phyloP scores from a whole-genome alignment of 2,888 invertebrate genomes.

The Drosophila paramelanica region DNA sequence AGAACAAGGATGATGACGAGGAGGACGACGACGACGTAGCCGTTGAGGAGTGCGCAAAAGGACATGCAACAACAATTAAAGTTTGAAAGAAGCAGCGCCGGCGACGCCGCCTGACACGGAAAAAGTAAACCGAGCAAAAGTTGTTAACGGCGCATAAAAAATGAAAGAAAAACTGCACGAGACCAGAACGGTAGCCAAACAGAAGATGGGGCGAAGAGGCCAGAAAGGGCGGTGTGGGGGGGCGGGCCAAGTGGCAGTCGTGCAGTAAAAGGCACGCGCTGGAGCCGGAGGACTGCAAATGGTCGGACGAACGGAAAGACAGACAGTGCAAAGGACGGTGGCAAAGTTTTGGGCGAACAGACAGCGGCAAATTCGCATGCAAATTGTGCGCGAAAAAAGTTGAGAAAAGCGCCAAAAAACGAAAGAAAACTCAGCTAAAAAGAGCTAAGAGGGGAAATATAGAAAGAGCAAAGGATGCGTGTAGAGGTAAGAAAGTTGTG shows the following conservation, averaged over 20 bases:
- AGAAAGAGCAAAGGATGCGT: slow-evolving; percentile 4
- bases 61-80: slow-evolving; percentile 80
- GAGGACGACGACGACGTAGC: slow-evolving; percentile 32
- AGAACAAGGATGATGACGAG: slow-evolving; percentile 44
- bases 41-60: slow-evolving; percentile 65
- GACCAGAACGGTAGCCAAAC: slow-evolving; percentile 24
- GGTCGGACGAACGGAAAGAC: slow-evolving; percentile 51
- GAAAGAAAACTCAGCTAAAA: slow-evolving; percentile 46
- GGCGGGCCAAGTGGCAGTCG: slow-evolving; percentile 71
- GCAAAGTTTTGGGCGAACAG: slow-evolving; percentile 55
- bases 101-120: slow-evolving; percentile 70
- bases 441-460: slow-evolving; percentile 3
- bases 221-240: not conserved
- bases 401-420: slow-evolving; percentile 63
- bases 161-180: slow-evolving; percentile 63
- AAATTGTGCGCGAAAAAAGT: slow-evolving; percentile 80
- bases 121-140: slow-evolving; percentile 81
- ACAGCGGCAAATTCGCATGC: slow-evolving; percentile 80
- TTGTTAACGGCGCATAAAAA: slow-evolving; percentile 79
- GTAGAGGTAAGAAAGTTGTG: slow-evolving; percentile 38
- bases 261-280: slow-evolving; percentile 74
- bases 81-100: slow-evolving; percentile 71
- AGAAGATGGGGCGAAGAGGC: not conserved
- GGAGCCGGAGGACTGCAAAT: slow-evolving; percentile 56
- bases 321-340: slow-evolving; percentile 23